Percentiles rank a stretch among this genome's conserved stretches.
Evolutionary conservation across 2,888 invertebrate species (phyloP).

Genomic region (Bellardia pandia): DNA sequence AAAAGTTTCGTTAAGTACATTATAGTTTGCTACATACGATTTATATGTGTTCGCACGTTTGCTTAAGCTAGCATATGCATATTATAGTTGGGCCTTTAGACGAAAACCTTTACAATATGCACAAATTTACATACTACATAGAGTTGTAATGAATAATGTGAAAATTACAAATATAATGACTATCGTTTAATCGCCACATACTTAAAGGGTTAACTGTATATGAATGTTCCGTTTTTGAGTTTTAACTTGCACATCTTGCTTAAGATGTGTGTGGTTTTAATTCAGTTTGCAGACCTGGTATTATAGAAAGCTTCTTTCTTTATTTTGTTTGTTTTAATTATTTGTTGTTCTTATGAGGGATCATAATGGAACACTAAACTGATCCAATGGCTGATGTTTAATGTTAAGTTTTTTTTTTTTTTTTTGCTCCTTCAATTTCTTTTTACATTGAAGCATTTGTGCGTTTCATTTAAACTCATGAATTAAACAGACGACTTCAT

Average conservation of each 20-base stretch:
- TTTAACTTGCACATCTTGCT: slow-evolving; percentile 21
- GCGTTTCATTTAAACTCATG: slow-evolving; percentile 68
- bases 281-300: slow-evolving; percentile 43
- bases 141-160: too few relatives aligned
- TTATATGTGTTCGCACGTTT: too few relatives aligned
- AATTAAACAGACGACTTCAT: slow-evolving; percentile 61
- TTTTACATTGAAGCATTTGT: slow-evolving; percentile 51
- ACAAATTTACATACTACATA: too few relatives aligned
- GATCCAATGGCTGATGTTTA: slow-evolving; percentile 40
- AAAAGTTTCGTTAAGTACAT: too few relatives aligned
- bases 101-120: too few relatives aligned
- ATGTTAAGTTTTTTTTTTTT: background rate
- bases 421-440: background rate
- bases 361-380: slow-evolving; percentile 49
- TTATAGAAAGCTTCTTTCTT: slow-evolving; percentile 7
- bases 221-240: background rate
- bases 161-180: too few relatives aligned
- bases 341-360: slow-evolving; percentile 6
- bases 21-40: too few relatives aligned
- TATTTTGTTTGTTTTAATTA: background rate
- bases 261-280: slow-evolving; percentile 32
- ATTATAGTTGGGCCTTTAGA: too few relatives aligned
- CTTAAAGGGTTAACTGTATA: slow-evolving; percentile 25
- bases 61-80: too few relatives aligned
- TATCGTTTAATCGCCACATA: background rate